Conservation (phyloP, 2,888 invertebrate genomes). For the Loripinus fragilis region DNA sequence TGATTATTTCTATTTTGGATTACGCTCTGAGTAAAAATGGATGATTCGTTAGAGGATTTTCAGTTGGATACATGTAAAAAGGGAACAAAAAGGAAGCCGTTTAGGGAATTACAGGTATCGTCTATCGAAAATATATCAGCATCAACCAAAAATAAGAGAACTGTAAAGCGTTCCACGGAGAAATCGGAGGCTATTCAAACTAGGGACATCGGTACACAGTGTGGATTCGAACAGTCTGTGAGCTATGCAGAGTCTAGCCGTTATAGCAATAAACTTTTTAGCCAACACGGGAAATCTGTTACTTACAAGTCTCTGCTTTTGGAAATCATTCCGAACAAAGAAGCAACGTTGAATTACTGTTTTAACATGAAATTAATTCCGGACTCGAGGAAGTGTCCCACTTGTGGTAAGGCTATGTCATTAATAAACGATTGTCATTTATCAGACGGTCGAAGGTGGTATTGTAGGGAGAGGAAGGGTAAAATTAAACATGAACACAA, state of each 20-base stretch:
- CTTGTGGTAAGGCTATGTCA: neutral
- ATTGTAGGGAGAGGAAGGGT: neutral
- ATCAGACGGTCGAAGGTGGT: neutral
- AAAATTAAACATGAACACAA: neutral
- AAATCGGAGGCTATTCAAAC: neutral
- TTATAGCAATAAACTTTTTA: neutral
- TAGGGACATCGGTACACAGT: neutral
- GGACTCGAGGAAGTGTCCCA: neutral
- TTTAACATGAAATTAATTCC: neutral
- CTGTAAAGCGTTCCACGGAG: neutral
- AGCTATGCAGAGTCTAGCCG: neutral
- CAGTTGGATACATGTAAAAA: too few relatives aligned
- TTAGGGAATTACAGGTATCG: neutral
- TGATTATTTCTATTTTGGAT: neutral
- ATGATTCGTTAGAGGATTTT: neutral
- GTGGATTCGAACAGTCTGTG: neutral
- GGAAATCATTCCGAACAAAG: neutral
- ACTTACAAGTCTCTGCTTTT: neutral
- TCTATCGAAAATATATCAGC: neutral
- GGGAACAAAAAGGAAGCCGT: neutral
- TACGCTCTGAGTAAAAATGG: neutral
- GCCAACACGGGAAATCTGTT: neutral
- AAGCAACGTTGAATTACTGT: neutral
- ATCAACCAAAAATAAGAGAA: neutral
- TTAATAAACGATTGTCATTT: neutral